These are phyloP conservation scores for Buphagus erythrorhynchus DNA, from an alignment of 2,797 vertebrate genomes.

Conservation along the genomic window DNA sequence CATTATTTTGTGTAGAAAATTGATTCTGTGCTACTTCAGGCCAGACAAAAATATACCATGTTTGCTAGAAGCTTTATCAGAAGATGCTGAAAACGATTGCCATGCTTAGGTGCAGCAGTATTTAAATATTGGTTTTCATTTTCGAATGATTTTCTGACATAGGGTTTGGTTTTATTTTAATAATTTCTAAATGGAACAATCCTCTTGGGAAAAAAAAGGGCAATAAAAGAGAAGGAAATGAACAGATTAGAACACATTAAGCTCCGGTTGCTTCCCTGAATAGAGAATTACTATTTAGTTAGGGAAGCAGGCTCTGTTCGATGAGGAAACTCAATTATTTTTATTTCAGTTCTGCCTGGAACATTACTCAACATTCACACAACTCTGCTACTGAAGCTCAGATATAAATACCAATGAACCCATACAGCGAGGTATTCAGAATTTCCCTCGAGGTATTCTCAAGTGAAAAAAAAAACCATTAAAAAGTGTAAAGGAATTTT, in stretches of 20 bases:
- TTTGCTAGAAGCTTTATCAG: background rate
- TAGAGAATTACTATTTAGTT: background rate
- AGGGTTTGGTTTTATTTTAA: background rate
- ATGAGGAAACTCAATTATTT: background rate
- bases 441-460: background rate
- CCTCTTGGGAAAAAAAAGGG: background rate
- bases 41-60: background rate
- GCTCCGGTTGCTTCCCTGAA: background rate
- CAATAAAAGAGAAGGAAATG: background rate
- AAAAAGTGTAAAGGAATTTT: background rate
- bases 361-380: background rate
- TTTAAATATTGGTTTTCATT: background rate
- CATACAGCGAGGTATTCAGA: background rate
- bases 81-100: background rate
- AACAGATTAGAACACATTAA: background rate
- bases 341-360: constrained; percentile 9
- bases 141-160: background rate
- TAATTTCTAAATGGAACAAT: background rate
- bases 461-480: background rate
- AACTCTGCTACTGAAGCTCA: background rate
- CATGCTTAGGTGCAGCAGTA: background rate
- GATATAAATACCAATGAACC: background rate
- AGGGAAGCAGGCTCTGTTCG: background rate
- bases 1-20: background rate
- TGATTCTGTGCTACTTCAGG: background rate